Conservation (phyloP, 64 coral and sea anemone species). For the Dendronephthya gigantea region DNA sequence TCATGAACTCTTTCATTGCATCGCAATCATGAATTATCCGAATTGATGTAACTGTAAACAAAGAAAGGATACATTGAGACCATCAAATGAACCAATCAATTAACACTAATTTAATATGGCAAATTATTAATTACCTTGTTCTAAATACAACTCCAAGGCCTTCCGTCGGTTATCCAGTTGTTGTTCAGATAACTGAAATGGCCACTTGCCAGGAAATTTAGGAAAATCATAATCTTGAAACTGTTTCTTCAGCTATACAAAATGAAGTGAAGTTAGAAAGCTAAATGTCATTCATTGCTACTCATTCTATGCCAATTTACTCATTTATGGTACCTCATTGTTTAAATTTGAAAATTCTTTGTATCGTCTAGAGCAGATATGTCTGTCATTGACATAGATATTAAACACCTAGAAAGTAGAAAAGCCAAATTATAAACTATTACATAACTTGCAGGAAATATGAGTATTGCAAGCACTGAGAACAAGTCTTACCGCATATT, state of each 20-base stretch:
- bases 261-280: no score
- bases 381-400: slow-evolving; percentile 61
- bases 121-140: slow-evolving; percentile 51
- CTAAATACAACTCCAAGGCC: slow-evolving; percentile 62
- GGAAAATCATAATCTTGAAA: slow-evolving; percentile 94
- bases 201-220: slow-evolving; percentile 99
- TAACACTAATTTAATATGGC: not conserved
- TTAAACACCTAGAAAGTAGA: slow-evolving; percentile 66
- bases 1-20: slow-evolving; percentile 63
- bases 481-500: not conserved
- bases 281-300: no score
- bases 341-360: slow-evolving; percentile 89
- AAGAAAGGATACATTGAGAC: not conserved
- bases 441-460: no score
- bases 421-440: no score
- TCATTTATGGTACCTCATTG: slow-evolving; percentile 24
- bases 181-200: slow-evolving; percentile 84
- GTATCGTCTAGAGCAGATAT: slow-evolving; percentile 85
- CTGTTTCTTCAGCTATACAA: slow-evolving; percentile 76
- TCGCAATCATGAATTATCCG: slow-evolving; percentile 80
- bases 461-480: not conserved
- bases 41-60: slow-evolving; percentile 58
- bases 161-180: slow-evolving; percentile 71
- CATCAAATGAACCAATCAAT: not conserved
- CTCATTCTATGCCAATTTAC: not conserved